These are phyloP conservation scores for Colistium nudipinnis DNA, from an alignment of 2,113 vertebrate genomes.

Conservation along the genomic window DNA sequence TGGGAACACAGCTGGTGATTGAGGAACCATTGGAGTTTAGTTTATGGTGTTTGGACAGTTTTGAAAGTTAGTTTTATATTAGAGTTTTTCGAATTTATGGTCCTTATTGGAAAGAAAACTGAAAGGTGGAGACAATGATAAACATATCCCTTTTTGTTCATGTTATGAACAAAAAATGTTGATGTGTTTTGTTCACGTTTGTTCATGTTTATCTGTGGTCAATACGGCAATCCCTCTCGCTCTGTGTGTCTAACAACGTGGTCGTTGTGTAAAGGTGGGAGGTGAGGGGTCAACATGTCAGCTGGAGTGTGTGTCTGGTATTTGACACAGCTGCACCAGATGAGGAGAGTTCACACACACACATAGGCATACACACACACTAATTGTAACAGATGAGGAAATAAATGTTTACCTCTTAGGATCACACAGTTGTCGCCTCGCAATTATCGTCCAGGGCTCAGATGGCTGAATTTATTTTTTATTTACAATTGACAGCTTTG, in stretches of 20 bases:
- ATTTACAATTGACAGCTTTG: no score
- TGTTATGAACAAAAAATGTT: no score
- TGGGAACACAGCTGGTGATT: conserved; percentile 27
- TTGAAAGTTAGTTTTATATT: neutral
- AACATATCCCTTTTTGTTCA: no score
- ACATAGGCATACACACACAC: conserved; percentile 17
- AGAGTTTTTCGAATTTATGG: neutral
- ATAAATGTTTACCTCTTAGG: no score
- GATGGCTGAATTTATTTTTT: no score
- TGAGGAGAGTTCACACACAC: conserved; percentile 10
- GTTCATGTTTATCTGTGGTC: conserved; percentile 11
- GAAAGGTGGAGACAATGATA: neutral
- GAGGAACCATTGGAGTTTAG: conserved; percentile 29
- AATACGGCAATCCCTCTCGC: conserved; percentile 18
- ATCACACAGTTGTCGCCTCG: no score
- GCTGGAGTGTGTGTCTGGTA: conserved; percentile 78
- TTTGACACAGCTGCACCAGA: conserved; percentile 70
- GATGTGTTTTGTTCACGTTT: neutral
- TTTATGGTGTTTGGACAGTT: neutral
- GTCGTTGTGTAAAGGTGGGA: conserved; percentile 72
- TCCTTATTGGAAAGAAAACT: neutral
- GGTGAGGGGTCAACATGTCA: conserved; percentile 78
- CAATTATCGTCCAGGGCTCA: no score
- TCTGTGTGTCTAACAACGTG: conserved; percentile 59
- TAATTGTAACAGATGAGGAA: no score